These are phyloP conservation scores for Brevipalpus yothersi DNA, from an alignment of 1,140 invertebrate genomes.

Conservation along the genomic window DNA sequence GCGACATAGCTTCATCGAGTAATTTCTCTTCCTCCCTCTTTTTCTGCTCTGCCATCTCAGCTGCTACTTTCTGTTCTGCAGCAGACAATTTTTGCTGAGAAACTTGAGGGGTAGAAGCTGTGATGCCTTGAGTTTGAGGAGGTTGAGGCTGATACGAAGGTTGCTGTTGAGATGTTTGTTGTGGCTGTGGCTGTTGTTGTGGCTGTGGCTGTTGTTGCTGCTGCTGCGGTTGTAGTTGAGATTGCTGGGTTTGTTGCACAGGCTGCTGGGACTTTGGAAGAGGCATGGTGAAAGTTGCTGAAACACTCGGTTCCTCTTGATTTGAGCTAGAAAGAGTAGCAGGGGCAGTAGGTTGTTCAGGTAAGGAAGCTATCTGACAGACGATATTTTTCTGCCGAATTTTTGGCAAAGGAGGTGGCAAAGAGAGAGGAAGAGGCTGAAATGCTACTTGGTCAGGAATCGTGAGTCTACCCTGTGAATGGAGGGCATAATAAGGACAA, in stretches of 20 bases:
- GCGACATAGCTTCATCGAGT: neutral
- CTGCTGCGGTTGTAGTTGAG: neutral
- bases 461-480: neutral
- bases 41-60: neutral
- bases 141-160: neutral
- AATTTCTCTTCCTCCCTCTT: neutral
- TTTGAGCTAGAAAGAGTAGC: neutral
- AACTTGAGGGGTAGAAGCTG: neutral
- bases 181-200: neutral
- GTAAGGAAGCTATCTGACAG: neutral
- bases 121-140: neutral
- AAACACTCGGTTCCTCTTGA: neutral
- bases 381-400: neutral
- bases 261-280: neutral
- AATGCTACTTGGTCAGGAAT: neutral
- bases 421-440: neutral
- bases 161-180: neutral
- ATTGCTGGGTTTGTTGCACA: neutral
- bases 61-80: neutral
- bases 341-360: neutral
- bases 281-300: neutral
- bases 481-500: slow-evolving; percentile 1
- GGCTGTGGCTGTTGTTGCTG: neutral
- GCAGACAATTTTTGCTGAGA: neutral
- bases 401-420: neutral